Evolutionary conservation across 2,888 invertebrate species (phyloP).

Genomic region (Athetis lepigone): DNA sequence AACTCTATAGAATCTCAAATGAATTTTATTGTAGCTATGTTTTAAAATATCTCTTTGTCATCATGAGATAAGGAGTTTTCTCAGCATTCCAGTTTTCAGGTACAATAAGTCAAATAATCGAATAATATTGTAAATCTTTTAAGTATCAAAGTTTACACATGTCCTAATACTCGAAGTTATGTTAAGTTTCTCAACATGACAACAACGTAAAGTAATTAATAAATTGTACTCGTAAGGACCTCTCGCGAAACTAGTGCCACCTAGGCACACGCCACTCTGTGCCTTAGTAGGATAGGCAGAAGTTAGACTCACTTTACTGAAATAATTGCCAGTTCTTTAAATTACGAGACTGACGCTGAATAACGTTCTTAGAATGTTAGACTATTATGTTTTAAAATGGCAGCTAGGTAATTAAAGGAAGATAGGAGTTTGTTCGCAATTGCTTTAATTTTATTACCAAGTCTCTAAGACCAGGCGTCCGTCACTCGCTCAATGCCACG

Average conservation of each 20-base stretch:
- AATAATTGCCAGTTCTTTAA: neutral
- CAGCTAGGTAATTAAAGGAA: too few species aligned
- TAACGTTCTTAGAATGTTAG: too few species aligned
- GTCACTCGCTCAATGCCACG: too few species aligned
- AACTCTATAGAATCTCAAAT: neutral
- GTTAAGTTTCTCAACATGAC: conserved; percentile 25
- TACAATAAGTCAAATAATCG: too few species aligned
- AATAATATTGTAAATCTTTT: neutral
- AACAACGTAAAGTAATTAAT: conserved; percentile 29
- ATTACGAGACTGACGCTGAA: neutral
- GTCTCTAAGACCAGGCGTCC: too few species aligned
- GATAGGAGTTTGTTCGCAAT: too few species aligned
- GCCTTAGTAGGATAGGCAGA: conserved; percentile 49
- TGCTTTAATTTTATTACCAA: too few species aligned
- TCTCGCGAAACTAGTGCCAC: conserved; percentile 38
- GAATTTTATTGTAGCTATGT: too few species aligned
- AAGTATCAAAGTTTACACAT: neutral
- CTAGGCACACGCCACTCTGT: conserved; percentile 46
- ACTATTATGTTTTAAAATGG: too few species aligned
- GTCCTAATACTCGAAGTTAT: conserved; percentile 3
- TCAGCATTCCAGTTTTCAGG: neutral
- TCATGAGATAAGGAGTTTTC: neutral
- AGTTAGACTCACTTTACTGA: conserved; percentile 36
- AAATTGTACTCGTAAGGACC: conserved; percentile 16
- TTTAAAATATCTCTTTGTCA: too few species aligned